These are phyloP conservation scores for Halichoerus grypus DNA, from an alignment of 2,113 vertebrate species.

Conservation along the genomic window DNA sequence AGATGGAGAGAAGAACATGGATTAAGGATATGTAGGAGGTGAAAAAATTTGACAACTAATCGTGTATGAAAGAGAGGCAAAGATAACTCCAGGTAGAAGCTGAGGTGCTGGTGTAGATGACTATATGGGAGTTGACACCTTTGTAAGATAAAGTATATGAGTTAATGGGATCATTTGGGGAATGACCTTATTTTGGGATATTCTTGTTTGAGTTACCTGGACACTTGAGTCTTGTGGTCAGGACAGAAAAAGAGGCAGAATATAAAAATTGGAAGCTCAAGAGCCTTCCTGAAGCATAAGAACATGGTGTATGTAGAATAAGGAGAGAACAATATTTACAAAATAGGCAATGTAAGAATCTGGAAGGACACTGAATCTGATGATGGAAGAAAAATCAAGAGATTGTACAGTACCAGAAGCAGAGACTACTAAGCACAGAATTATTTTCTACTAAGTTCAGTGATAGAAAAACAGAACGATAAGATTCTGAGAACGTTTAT, in stretches of 20 bases:
- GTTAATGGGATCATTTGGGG: neutral
- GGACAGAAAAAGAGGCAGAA: neutral
- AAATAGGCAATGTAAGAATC: neutral
- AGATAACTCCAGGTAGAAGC: neutral
- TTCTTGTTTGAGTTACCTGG: constrained; percentile 9
- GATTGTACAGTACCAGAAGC: neutral
- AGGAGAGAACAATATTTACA: neutral
- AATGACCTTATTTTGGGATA: constrained; percentile 1
- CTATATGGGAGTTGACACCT: neutral
- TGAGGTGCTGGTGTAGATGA: neutral
- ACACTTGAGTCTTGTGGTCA: neutral
- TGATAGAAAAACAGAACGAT: neutral
- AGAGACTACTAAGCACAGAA: neutral
- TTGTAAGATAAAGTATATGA: neutral
- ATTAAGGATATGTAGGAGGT: neutral
- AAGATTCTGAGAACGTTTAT: neutral
- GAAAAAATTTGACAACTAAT: neutral
- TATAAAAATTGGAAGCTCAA: neutral
- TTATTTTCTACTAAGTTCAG: neutral
- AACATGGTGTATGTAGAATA: neutral
- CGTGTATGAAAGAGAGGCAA: neutral
- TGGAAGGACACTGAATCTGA: neutral
- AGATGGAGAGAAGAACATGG: neutral
- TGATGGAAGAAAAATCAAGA: neutral
- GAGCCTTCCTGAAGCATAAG: neutral